Evolutionary conservation across 2,888 invertebrate species (phyloP).

Genomic region (Ophioninae sp.): DNA sequence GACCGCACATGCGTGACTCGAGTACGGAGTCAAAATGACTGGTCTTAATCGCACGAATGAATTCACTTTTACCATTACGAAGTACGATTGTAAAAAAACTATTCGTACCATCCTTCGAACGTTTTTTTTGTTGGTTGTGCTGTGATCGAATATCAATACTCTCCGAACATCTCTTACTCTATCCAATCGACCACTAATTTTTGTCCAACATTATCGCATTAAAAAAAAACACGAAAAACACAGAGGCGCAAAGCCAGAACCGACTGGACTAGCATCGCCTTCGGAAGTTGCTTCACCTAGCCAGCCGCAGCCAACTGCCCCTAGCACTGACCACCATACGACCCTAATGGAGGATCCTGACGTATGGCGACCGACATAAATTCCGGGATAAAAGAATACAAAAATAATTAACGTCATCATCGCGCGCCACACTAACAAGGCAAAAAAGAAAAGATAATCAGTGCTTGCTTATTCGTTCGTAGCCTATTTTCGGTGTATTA

Average conservation of each 20-base stretch:
- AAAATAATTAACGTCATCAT: constrained; percentile 71
- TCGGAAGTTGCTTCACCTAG: constrained; percentile 83
- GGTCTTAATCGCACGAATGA: not conserved
- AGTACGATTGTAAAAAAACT: not conserved
- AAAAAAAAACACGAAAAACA: constrained; percentile 67
- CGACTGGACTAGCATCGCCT: constrained; percentile 90
- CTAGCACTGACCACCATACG: constrained; percentile 87
- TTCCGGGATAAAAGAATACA: constrained; percentile 68
- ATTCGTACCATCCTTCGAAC: not conserved
- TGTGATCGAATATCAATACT: not conserved
- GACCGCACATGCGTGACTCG: not conserved
- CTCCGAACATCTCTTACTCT: not conserved
- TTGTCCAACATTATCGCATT: constrained; percentile 3
- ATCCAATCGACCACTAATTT: constrained; percentile 12
- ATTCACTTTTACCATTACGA: not conserved
- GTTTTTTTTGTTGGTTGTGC: not conserved
- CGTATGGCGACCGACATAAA: constrained; percentile 96
- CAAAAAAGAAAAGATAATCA: constrained; percentile 73
- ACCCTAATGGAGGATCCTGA: constrained; percentile 96
- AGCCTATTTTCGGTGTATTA: not conserved
- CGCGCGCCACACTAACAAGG: constrained; percentile 79
- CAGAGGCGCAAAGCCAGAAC: constrained; percentile 91
- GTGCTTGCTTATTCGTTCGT: constrained; percentile 41
- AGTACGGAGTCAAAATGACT: not conserved
- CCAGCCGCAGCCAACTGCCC: constrained; percentile 82